These are phyloP conservation scores for Conus ventricosus DNA, from an alignment of 1,140 invertebrate genomes.

Conservation along the genomic window DNA sequence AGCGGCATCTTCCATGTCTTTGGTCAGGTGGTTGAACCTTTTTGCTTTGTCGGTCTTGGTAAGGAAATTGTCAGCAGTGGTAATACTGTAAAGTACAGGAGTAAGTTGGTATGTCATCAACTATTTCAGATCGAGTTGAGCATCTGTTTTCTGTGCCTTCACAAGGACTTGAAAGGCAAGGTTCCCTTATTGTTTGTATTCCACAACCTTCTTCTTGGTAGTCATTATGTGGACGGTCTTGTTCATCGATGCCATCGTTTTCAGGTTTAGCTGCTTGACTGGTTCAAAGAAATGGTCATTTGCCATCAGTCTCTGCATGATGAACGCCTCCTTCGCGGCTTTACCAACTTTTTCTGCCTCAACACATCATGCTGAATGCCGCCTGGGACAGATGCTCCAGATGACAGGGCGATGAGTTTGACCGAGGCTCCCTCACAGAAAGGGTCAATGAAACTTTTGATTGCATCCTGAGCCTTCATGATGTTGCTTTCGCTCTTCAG, in stretches of 20 bases:
- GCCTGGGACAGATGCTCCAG: constrained; percentile 13
- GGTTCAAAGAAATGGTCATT: constrained; percentile 39
- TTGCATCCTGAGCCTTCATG: constrained; percentile 32
- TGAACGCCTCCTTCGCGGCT: too few species aligned
- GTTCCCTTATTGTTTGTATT: too few species aligned
- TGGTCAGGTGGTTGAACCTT: constrained; percentile 29
- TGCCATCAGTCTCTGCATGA: neutral
- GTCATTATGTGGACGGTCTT: too few species aligned
- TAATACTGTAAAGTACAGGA: too few species aligned
- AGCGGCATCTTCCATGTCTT: constrained; percentile 30
- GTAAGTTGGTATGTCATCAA: too few species aligned
- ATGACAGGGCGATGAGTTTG: constrained; percentile 39
- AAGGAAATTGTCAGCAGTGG: too few species aligned
- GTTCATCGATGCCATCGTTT: too few species aligned
- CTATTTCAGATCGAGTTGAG: too few species aligned
- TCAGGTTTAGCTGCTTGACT: too few species aligned
- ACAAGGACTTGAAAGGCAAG: too few species aligned
- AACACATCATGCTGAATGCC: constrained; percentile 1
- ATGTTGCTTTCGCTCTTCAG: constrained; percentile 40
- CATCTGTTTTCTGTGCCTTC: too few species aligned
- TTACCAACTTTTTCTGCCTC: neutral
- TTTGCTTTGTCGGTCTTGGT: constrained; percentile 43
- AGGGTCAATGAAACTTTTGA: constrained; percentile 43
- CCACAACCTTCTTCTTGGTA: too few species aligned
- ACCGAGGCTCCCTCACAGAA: constrained; percentile 36